phyloP scores from a whole-genome alignment of 2,113 vertebrate genomes.

The Pundamilia nyererei region DNA sequence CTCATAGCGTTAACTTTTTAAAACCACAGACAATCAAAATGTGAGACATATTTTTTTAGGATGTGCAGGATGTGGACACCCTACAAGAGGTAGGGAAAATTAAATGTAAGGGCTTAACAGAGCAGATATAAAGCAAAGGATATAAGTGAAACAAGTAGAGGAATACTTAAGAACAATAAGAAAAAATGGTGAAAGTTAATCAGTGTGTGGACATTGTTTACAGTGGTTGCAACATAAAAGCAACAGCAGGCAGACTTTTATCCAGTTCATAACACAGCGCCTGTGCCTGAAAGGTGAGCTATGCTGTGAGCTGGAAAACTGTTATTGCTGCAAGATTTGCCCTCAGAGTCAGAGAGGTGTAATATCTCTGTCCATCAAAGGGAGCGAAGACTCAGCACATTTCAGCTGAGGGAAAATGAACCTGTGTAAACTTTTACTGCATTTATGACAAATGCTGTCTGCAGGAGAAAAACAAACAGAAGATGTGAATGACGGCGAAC shows the following conservation, averaged over 20 bases:
- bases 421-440: not conserved
- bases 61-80: not conserved
- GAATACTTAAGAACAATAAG: not conserved
- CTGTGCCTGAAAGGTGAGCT: not conserved
- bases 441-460: not conserved
- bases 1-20: not conserved
- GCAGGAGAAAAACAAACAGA: not conserved
- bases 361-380: constrained; percentile 9
- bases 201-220: not conserved
- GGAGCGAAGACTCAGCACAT: constrained; percentile 5
- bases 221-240: not conserved
- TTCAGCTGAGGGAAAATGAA: constrained; percentile 1
- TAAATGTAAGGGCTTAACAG: not conserved
- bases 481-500: not conserved
- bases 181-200: not conserved
- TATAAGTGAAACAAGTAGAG: not conserved
- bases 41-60: not conserved
- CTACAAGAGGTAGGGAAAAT: not conserved
- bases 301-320: not conserved
- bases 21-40: not conserved
- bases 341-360: not conserved
- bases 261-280: not conserved
- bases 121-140: not conserved
- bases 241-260: not conserved
- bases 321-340: constrained; percentile 8